Evolutionary conservation across 2,888 invertebrate genomes (phyloP), one percentile per base, ranked within the genome.

Genomic region (Drosophila prostipennis): DNA sequence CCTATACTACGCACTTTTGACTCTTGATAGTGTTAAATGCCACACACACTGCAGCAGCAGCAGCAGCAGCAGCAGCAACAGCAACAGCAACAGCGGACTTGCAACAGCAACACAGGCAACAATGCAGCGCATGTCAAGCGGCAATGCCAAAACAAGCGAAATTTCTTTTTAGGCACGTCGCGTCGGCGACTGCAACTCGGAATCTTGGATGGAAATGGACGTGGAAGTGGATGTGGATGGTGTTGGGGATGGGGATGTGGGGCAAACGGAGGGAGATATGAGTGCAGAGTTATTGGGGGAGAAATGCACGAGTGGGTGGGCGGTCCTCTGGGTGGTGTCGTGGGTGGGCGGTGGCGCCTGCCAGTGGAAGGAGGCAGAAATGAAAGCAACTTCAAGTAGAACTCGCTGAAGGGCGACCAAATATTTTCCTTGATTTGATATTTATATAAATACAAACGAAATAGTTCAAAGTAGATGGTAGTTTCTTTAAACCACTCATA

Each of bases 21-120:
- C 85, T 84, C 61, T 81, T 87, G 85, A 84, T 87, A 84, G 87
- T 82, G 87, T 85, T 81, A 81, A 88, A 86, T 83, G 88, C 80
- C 83, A 80, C 83, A 84, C 87, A 83, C 81, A 79, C 64, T 65
- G 48, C 53, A 67, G 48, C 59, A 57, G 39, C 58, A 39, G 43
- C 67, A 52, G 51, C 61, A 57, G 57, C 60, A 72, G 11, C 53
- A 70, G n/a, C n/a, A 57, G 39, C 58, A 39, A 42, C 67, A 52
- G 51, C 61, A 57, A 59, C 60, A 72, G 11, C 53, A 70, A 45
- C 52, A 48, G 40, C 13, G 48, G 13, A 19, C 32, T 34, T 34
- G 48, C 59, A 59, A 39, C 56, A 42, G n/a, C 37, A 37, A 49
- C 67, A 67, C 60, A 58, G 46, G 60, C 63, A 63, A 70, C 64